phyloP scores from a whole-genome alignment of 2,888 invertebrate genomes.

The Bruchidius siliquastri region DNA sequence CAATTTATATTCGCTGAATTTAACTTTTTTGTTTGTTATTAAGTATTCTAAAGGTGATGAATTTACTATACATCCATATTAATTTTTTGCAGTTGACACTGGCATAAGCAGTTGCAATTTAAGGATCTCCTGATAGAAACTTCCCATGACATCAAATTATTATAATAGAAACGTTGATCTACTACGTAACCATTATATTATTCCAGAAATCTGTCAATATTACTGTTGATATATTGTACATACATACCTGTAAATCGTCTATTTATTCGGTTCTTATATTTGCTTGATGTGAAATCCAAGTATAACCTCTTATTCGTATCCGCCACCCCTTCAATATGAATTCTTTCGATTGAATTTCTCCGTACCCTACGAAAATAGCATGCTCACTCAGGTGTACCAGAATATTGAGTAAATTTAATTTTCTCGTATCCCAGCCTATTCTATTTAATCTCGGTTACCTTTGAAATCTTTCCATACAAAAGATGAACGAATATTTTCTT shows the following conservation, averaged over 20 bases:
- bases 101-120: no score
- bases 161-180: no score
- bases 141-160: no score
- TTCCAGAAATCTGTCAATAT: no score
- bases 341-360: neutral
- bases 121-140: no score
- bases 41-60: no score
- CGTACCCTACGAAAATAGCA: neutral
- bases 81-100: no score
- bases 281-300: neutral
- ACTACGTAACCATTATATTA: no score
- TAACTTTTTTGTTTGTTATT: no score
- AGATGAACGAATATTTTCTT: neutral
- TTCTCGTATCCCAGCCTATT: neutral
- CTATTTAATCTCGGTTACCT: neutral
- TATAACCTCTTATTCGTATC: neutral
- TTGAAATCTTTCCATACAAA: neutral
- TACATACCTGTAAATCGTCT: neutral
- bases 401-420: neutral
- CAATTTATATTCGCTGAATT: no score
- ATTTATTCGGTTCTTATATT: neutral
- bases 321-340: neutral
- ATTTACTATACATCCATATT: no score
- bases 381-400: neutral
- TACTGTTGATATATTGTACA: no score